Percentiles rank a stretch among this genome's conserved stretches.
Evolutionary conservation across 1,140 invertebrate species (phyloP).

Genomic region (Holotrichia oblita): DNA sequence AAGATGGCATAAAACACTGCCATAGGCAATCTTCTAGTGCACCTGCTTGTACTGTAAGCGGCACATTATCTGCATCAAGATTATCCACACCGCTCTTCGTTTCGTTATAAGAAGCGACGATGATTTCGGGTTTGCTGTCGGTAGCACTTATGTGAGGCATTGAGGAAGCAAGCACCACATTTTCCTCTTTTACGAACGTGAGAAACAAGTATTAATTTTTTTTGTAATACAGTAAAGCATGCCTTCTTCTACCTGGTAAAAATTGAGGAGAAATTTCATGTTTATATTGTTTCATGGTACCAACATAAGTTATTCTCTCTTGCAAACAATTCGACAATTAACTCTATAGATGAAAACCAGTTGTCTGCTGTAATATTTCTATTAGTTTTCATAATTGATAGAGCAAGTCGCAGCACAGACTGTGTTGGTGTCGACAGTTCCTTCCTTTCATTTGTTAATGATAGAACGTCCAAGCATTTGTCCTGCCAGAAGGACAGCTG

Average conservation of each 20-base stretch:
- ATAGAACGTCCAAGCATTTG: too few relatives aligned
- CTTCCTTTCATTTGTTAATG: not conserved
- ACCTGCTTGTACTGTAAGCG: too few relatives aligned
- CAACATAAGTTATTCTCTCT: conserved; percentile 53
- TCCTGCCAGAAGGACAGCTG: too few relatives aligned
- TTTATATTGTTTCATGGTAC: conserved; percentile 59
- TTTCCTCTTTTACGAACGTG: conserved; percentile 56
- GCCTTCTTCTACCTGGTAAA: conserved; percentile 43
- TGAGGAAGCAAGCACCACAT: conserved; percentile 53
- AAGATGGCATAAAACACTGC: too few relatives aligned
- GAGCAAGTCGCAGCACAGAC: conserved; percentile 41
- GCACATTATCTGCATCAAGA: conserved; percentile 55
- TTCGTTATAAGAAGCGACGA: conserved; percentile 51
- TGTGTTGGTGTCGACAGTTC: conserved; percentile 35
- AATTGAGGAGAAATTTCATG: conserved; percentile 52
- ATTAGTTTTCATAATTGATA: conserved; percentile 50
- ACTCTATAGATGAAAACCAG: conserved; percentile 55
- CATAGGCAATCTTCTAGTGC: too few relatives aligned
- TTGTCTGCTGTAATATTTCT: conserved; percentile 57
- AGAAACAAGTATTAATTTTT: conserved; percentile 49
- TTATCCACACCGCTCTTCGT: conserved; percentile 56
- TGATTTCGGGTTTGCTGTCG: conserved; percentile 53
- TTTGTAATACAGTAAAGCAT: conserved; percentile 52
- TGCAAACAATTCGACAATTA: conserved; percentile 42
- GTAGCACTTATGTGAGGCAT: conserved; percentile 53